These are phyloP conservation scores for Callyntrura sp. DNA, from an alignment of 2,888 invertebrate genomes.

Conservation along the genomic window DNA sequence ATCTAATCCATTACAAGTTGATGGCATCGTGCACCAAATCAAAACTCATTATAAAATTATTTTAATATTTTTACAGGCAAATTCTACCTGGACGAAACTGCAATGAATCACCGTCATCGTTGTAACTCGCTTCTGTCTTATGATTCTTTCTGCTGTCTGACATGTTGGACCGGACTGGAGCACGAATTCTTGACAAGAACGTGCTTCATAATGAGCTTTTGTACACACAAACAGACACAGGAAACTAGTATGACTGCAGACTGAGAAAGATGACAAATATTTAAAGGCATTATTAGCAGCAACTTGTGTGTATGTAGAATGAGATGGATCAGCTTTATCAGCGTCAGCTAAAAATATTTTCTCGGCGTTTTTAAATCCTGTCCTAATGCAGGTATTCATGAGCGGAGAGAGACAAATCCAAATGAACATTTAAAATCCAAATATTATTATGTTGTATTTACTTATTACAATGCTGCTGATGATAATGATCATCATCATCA, in stretches of 20 bases:
- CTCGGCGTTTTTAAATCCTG: neutral
- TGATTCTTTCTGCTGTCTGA: conserved; percentile 25
- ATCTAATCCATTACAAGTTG: neutral
- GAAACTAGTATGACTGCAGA: conserved; percentile 37
- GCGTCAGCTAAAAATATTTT: neutral
- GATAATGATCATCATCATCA: conserved; percentile 43
- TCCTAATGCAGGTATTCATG: neutral
- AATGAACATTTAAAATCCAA: conserved; percentile 52
- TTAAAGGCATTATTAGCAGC: conserved; percentile 54
- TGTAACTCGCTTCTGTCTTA: too few species aligned
- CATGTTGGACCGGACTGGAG: conserved; percentile 4
- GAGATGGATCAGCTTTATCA: conserved; percentile 37
- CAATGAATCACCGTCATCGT: neutral
- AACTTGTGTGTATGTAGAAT: conserved; percentile 18
- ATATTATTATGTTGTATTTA: conserved; percentile 67
- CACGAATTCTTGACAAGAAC: conserved; percentile 42
- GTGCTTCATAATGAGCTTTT: conserved; percentile 22
- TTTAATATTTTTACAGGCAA: conserved; percentile 9
- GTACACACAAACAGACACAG: neutral
- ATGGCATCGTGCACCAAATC: conserved; percentile 1
- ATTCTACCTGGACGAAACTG: neutral
- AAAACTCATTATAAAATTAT: conserved; percentile 20
- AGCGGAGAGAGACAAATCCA: neutral
- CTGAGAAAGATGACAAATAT: conserved; percentile 64
- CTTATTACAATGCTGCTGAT: conserved; percentile 35